Evolutionary conservation across 2,888 invertebrate species (phyloP).

Genomic region (Ornithoptera alexandrae): DNA sequence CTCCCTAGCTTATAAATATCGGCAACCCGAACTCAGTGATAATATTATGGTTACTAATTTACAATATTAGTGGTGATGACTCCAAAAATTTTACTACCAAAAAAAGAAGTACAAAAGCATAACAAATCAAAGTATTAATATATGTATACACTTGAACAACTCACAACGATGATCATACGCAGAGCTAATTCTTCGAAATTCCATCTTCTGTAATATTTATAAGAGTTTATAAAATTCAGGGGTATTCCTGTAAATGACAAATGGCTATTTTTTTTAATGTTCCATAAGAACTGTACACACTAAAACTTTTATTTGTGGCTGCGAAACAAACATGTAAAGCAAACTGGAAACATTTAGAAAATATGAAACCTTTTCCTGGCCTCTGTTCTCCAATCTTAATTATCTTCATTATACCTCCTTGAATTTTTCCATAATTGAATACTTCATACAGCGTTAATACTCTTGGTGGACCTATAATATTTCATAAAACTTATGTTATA

Average conservation of each 20-base stretch:
- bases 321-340: no score
- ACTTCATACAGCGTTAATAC: conserved; percentile 28
- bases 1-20: no score
- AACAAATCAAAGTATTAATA: no score
- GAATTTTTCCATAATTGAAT: conserved; percentile 32
- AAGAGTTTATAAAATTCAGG: conserved; percentile 8
- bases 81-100: no score
- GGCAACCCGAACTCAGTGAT: no score
- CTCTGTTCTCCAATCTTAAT: conserved; percentile 30
- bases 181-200: conserved; percentile 13
- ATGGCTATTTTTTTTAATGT: not conserved
- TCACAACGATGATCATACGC: conserved; percentile 19
- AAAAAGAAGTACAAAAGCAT: no score
- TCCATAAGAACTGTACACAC: no score
- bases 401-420: conserved; percentile 25
- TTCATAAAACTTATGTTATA: no score
- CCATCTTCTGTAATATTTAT: conserved; percentile 27
- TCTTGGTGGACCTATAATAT: not conserved
- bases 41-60: no score
- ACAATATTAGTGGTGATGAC: no score
- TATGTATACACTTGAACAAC: not conserved
- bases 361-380: conserved; percentile 24
- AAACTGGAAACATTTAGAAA: not conserved
- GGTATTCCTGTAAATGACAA: conserved; percentile 7
- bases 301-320: no score